A percentile compares a stretch with the other conserved stretches of the same genome.
Conservation (phyloP, 2,113 vertebrate genomes). For the Nothobranchius furzeri region DNA sequence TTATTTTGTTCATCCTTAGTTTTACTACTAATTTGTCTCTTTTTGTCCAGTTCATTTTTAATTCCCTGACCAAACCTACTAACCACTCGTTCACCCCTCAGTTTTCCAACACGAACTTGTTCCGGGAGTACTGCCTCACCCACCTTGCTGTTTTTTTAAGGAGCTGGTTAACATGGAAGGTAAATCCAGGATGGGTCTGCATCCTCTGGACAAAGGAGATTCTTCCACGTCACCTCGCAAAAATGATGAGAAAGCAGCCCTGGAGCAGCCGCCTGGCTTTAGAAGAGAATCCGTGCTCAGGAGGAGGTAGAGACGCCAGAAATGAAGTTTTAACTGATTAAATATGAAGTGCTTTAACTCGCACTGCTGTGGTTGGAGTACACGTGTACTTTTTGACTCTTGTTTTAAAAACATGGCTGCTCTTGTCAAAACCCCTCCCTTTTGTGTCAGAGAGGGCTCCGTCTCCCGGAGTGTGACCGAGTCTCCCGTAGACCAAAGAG, state of each 20-base stretch:
- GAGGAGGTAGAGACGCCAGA: slow-evolving; percentile 62
- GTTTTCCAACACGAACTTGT: neutral
- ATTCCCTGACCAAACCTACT: neutral
- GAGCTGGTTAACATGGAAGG: slow-evolving; percentile 83
- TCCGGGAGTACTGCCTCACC: slow-evolving; percentile 4
- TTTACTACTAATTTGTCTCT: rapidly evolving
- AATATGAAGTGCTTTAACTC: no score
- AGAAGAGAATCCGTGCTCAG: slow-evolving; percentile 77
- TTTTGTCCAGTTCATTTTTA: neutral
- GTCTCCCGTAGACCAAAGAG: slow-evolving; percentile 81
- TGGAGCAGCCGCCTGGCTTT: slow-evolving; percentile 51
- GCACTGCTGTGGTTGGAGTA: neutral
- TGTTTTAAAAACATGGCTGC: no score
- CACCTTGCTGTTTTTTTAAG: slow-evolving; percentile 60
- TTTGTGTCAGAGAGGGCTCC: slow-evolving; percentile 76
- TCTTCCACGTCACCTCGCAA: slow-evolving; percentile 72
- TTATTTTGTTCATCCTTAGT: neutral
- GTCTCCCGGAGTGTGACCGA: slow-evolving; percentile 73
- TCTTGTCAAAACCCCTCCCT: neutral
- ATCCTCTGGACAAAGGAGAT: slow-evolving; percentile 72
- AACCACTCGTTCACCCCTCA: neutral
- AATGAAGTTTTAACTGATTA: no score
- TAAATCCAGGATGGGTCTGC: slow-evolving; percentile 73
- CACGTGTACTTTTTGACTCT: neutral
- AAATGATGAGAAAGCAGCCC: slow-evolving; percentile 42